Evolutionary conservation across 1,140 invertebrate genomes (phyloP), one percentile per base, ranked within the genome.

Genomic region (Bilobella aurantiaca): DNA sequence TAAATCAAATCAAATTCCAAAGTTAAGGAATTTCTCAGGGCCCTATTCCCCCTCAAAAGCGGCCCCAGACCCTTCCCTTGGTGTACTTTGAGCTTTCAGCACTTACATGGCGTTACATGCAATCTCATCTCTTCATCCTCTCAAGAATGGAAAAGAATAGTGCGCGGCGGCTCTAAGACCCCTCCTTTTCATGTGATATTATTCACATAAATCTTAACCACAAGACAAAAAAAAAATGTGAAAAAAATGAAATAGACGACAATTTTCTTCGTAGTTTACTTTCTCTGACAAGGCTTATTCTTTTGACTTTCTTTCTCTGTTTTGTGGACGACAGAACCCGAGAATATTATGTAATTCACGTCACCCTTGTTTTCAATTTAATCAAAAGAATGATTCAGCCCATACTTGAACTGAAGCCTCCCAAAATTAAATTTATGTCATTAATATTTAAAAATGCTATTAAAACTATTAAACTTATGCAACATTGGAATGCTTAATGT

Each of bases 201-300:
- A 69, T 69, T 69, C 68, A 61, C 68, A 69, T 69, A 69, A 69
- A 69, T 69, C 68, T 69, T 65, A 42, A 69, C 68, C 29, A 59
- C 53, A 66, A 66, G 68, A 69, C 63, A 69, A 63, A 56, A 69
- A 63, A 56, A 65, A 65, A 63, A 56, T 56, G 67, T 65, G 63
- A 65, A 65, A 69, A 66, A 69, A 69, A 69, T 69, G 67, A 69
- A 69, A 69, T 69, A 69, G 64, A 69, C 64, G 63, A 65, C 64
- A 65, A 59, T 65, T 65, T 59, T 32, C 46, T 34, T 53, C 25
- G 42, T 49, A 16, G 12, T 58, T 25, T 60, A 42, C 34, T 27
- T 42, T 42, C 34, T 42, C 34, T n/a, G 34, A 31, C 58, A 27
- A 31, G 21, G 46, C 58, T 61, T 61, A 37, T 25, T 31, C 58